Base-by-base conservation (phyloP, 2,113 vertebrate species). In the Myanophis thanlyinensis region DNA sequence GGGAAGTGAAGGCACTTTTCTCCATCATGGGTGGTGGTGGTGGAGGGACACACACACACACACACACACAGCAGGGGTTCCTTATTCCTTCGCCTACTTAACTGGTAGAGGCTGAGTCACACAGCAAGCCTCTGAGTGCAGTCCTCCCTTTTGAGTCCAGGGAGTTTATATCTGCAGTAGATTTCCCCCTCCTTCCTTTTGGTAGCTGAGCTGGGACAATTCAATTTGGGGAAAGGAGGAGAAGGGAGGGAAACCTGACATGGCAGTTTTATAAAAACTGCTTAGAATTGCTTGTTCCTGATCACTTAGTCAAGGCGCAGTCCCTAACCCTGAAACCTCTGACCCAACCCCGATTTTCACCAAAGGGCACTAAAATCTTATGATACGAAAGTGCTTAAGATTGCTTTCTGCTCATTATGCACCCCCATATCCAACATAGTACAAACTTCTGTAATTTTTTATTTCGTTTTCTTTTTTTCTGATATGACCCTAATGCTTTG, bases 31-130 rank as follows among this genome's bases (percentile, higher is more conserved):
- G n/a, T n/a, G n/a, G n/a, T n/a, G n/a, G n/a, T n/a, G n/a, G n/a
- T n/a, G n/a, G n/a, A n/a, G n/a, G n/a, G n/a, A 51, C 13, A 51
- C 51, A 52, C 51, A 52, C 23, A 56, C 54, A 56, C 23, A 56
- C 54, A 56, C 54, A 56, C 8, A 56, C 20, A 20, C 53, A 27
- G 85, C 5, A 40, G 53, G 62, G 27, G 8, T 40, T 51, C 54
- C 44, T 56, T 87, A 27, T 88, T 54, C 53, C 53, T 93, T 90
- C 92, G 73, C 88, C 92, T 51, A 92, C 92, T 90, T 93, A 40
- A 35, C 88, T 59, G 30, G 92, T 44, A 85, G 67, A 49, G 88
- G 46, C 88, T 89, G 92, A 92, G 92, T 92, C 92, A 93, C 92
- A 93, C 88, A 85, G 88, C 46, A 59, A 15, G 88, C 7, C 30